A percentile compares a stretch with the other conserved stretches of the same genome.
Evolutionary conservation across 2,797 vertebrate genomes (phyloP).

Genomic region (Philypnodon macrostomus): DNA sequence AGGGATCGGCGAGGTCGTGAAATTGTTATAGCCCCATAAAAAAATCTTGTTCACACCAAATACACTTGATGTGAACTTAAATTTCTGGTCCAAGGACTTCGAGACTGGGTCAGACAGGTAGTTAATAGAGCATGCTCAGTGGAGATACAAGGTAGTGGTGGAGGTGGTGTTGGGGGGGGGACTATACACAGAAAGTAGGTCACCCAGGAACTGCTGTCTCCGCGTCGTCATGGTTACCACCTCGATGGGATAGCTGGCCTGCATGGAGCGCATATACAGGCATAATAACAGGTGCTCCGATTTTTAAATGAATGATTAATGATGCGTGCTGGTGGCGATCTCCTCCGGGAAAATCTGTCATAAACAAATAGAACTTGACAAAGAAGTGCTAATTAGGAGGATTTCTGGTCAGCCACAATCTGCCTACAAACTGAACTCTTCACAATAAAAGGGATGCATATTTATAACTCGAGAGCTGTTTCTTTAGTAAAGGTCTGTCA

Average conservation of each 20-base stretch:
- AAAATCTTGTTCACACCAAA: constrained; percentile 11
- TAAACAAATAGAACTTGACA: constrained; percentile 44
- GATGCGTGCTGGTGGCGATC: constrained; percentile 54
- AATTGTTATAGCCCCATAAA: constrained; percentile 17
- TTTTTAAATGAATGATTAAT: constrained; percentile 73
- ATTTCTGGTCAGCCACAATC: constrained; percentile 22
- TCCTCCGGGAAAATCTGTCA: constrained; percentile 32
- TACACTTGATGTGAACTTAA: constrained; percentile 38
- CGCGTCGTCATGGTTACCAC: constrained; percentile 77
- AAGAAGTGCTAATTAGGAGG: constrained; percentile 48
- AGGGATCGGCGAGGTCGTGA: constrained; percentile 14
- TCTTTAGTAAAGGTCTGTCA: constrained; percentile 26
- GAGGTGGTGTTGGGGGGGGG: constrained; percentile 36
- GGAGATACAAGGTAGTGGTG: constrained; percentile 30
- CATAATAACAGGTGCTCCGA: constrained; percentile 73
- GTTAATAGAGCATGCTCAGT: constrained; percentile 59
- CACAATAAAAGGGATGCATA: constrained; percentile 37
- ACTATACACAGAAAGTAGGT: constrained; percentile 68
- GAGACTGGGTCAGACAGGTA: constrained; percentile 68
- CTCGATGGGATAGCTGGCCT: constrained; percentile 64
- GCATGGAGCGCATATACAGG: constrained; percentile 29
- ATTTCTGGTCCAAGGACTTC: constrained; percentile 64
- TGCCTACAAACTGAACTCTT: constrained; percentile 35
- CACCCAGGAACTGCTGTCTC: constrained; percentile 62
- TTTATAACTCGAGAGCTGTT: constrained; percentile 27